These are phyloP conservation scores for Scartelaos histophorus DNA, from an alignment of 2,113 vertebrate genomes.

Conservation along the genomic window DNA sequence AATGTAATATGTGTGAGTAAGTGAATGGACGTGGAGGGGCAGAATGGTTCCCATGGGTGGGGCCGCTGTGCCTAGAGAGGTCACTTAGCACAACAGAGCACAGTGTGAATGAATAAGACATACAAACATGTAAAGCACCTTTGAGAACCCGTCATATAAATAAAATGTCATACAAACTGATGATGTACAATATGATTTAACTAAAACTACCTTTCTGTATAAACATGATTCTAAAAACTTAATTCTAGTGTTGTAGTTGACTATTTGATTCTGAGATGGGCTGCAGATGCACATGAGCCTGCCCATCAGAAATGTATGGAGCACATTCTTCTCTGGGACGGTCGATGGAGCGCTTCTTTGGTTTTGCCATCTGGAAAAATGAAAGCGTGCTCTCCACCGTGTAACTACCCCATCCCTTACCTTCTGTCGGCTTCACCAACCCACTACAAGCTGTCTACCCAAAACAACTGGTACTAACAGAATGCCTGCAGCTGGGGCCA, in stretches of 20 bases:
- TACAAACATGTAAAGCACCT: too few species aligned
- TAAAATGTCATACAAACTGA: too few species aligned
- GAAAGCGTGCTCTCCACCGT: conserved; percentile 53
- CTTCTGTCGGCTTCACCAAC: conserved; percentile 62
- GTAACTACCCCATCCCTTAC: conserved; percentile 55
- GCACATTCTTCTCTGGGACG: conserved; percentile 50
- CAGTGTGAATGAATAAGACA: too few species aligned
- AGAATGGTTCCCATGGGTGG: too few species aligned
- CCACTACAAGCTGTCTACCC: conserved; percentile 38
- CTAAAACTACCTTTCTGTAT: background rate
- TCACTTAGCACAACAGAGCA: too few species aligned
- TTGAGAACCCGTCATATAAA: too few species aligned
- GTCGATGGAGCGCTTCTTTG: conserved; percentile 50
- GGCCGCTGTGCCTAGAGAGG: too few species aligned
- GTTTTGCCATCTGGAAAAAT: conserved; percentile 60
- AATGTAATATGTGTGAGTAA: too few species aligned
- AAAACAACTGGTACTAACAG: conserved; percentile 44
- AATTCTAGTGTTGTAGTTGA: background rate
- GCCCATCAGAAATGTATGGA: conserved; percentile 44
- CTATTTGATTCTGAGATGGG: conserved; percentile 16
- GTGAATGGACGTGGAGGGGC: too few species aligned
- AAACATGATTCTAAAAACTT: background rate
- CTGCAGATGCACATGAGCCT: conserved; percentile 31
- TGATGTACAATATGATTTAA: background rate
- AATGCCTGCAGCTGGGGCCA: conserved; percentile 17